phyloP scores from a whole-genome alignment of 2,797 vertebrate genomes.

The Cyprinodon diabolis region DNA sequence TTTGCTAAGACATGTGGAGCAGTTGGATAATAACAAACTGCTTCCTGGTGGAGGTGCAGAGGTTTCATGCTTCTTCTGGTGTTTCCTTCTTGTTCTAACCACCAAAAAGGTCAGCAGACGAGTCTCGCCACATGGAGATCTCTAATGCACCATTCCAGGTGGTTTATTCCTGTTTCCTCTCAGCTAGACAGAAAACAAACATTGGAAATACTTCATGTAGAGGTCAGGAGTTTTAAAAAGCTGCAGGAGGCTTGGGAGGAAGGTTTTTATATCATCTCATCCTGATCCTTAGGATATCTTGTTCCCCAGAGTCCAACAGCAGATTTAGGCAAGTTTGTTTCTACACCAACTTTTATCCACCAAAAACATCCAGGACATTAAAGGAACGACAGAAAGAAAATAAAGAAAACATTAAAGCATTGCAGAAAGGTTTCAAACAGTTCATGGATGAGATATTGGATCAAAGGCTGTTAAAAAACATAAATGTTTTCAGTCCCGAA shows the following conservation, averaged over 20 bases:
- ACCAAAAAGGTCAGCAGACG: neutral
- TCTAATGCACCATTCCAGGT: neutral
- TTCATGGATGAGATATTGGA: neutral
- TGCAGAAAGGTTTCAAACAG: neutral
- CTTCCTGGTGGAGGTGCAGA: neutral
- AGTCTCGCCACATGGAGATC: conserved; percentile 5
- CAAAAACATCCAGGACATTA: neutral
- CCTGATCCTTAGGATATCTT: accelerated
- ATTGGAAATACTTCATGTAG: neutral
- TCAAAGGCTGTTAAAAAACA: neutral
- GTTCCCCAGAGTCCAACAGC: neutral
- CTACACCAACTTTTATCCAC: neutral
- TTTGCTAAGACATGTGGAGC: neutral
- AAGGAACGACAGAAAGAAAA: neutral
- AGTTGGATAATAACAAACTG: neutral
- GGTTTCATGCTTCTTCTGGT: conserved; percentile 4
- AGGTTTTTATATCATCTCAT: neutral
- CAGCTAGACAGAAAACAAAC: conserved; percentile 22
- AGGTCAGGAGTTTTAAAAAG: conserved; percentile 1
- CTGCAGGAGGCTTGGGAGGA: neutral
- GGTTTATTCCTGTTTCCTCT: conserved; percentile 5
- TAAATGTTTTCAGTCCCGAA: neutral
- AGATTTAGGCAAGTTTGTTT: neutral
- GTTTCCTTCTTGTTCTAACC: neutral
- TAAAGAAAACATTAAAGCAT: neutral